These are phyloP conservation scores for Tetranychus truncatus DNA, from an alignment of 2,888 invertebrate genomes.

Conservation along the genomic window DNA sequence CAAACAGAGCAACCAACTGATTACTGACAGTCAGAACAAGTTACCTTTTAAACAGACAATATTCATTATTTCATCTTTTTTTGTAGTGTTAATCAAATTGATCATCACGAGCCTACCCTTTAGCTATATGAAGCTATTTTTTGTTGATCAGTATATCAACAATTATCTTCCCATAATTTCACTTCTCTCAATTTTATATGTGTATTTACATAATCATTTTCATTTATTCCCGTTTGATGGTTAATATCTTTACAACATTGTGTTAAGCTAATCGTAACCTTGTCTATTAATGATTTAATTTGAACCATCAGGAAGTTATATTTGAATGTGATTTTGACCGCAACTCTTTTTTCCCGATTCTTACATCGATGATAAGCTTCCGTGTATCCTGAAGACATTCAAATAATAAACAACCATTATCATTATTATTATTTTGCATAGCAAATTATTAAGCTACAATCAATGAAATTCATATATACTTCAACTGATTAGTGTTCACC, in stretches of 20 bases:
- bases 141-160: not conserved
- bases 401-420: not conserved
- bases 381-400: not conserved
- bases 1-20: not conserved
- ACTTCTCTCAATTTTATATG: no score
- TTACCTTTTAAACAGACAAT: no score
- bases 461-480: no score
- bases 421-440: not conserved
- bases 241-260: no score
- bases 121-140: not conserved
- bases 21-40: not conserved
- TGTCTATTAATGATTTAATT: not conserved
- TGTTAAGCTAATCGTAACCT: not conserved
- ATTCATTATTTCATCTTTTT: not conserved
- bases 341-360: not conserved
- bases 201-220: no score
- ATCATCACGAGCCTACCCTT: not conserved
- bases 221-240: no score
- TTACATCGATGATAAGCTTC: not conserved
- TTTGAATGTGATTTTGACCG: not conserved
- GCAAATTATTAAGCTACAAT: not conserved
- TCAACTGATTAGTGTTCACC: no score
- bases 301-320: not conserved
- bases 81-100: not conserved
- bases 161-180: no score